Percentiles rank a stretch among this genome's conserved stretches.
Evolutionary conservation across 2,888 invertebrate genomes (phyloP).

Genomic region (Ypsolopha scabrella): DNA sequence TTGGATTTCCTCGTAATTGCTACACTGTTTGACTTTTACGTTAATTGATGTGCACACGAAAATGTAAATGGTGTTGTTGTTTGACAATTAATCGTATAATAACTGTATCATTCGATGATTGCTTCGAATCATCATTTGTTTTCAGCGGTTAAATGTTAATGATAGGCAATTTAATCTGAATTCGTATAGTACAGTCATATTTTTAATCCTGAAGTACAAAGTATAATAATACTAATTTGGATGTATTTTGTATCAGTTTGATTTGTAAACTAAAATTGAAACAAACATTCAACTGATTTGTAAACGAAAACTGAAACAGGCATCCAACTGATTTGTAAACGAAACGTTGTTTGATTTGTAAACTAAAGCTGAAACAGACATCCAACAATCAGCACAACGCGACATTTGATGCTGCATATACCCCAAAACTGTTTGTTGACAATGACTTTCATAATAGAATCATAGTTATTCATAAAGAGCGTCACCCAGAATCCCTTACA

Average conservation of each 20-base stretch:
- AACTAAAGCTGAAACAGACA: background rate
- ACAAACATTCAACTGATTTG: background rate
- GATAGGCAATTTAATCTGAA: no score
- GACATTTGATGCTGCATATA: background rate
- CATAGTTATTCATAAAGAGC: slow-evolving; percentile 2
- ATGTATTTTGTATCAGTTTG: no score
- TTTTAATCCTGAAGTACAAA: no score
- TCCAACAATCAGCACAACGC: background rate
- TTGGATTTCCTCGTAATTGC: slow-evolving; percentile 2
- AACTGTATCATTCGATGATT: no score
- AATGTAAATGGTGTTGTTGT: no score
- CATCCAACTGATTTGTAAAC: background rate
- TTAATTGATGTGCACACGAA: background rate
- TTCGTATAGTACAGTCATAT: no score
- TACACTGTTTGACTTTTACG: background rate
- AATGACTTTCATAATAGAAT: background rate
- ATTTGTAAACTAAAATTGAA: background rate
- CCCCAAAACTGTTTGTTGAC: no score
- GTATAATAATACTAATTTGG: no score
- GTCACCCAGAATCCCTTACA: slow-evolving; percentile 4
- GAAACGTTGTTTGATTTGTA: no score
- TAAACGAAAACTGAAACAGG: background rate
- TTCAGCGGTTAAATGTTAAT: no score
- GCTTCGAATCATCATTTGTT: no score
- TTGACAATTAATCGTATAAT: no score